phyloP scores from a whole-genome alignment of 2,888 invertebrate species.

The Drosophila hamatofila region DNA sequence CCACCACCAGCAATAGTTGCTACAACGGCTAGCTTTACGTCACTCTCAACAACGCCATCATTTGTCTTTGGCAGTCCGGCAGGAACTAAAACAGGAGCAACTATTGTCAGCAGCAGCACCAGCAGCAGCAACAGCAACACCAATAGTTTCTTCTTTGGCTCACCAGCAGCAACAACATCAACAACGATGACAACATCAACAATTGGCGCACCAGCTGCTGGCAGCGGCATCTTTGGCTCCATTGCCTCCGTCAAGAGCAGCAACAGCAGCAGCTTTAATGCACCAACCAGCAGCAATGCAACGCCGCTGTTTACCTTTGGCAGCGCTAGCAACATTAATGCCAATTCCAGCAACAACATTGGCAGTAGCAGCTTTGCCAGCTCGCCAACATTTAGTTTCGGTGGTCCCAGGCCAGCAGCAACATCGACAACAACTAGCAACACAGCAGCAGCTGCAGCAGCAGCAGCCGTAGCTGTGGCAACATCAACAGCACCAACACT shows the following conservation, averaged over 20 bases:
- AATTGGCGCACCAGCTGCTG: neutral
- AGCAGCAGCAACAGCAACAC: neutral
- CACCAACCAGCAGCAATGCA: slow-evolving; percentile 14
- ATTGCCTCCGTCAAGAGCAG: neutral
- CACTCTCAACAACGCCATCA: slow-evolving; percentile 2
- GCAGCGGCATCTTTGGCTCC: slow-evolving; percentile 15
- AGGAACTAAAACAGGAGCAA: neutral
- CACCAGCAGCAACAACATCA: slow-evolving; percentile 1
- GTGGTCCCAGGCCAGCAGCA: neutral
- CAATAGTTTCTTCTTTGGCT: slow-evolving; percentile 27
- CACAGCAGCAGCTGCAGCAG: neutral
- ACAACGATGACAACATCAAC: neutral
- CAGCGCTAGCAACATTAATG: slow-evolving; percentile 25
- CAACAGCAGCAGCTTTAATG: slow-evolving; percentile 2
- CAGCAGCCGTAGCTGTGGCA: neutral
- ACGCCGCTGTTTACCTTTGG: slow-evolving; percentile 27
- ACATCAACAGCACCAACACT: neutral
- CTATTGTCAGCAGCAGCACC: slow-evolving; percentile 9
- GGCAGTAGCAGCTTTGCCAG: slow-evolving; percentile 10
- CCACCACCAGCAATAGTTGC: slow-evolving; percentile 12
- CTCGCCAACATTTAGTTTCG: slow-evolving; percentile 20
- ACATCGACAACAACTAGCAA: neutral
- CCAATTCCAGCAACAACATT: slow-evolving; percentile 15
- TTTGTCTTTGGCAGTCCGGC: slow-evolving; percentile 15
- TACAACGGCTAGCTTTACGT: slow-evolving; percentile 2